Percentiles rank a stretch among this genome's conserved stretches.
These are phyloP conservation scores for Aphrocallistes beatrix DNA, from an alignment of 37 sponge, comb jelly and placozoan species.

Conservation along the genomic window DNA sequence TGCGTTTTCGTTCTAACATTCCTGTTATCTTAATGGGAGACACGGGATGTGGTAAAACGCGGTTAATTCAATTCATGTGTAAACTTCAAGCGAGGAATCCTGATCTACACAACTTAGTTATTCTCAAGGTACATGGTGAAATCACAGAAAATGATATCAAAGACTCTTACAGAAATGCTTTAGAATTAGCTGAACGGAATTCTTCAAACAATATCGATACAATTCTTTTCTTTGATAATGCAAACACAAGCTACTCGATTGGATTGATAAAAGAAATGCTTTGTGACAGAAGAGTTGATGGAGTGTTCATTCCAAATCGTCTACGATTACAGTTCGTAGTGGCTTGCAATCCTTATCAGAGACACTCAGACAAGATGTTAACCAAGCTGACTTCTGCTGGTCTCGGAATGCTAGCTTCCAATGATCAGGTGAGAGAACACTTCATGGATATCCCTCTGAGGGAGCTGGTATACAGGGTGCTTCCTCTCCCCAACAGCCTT, in stretches of 20 bases:
- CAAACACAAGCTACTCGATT: slow-evolving; percentile 85
- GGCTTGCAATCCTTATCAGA: slow-evolving; percentile 89
- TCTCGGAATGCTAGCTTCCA: slow-evolving; percentile 26
- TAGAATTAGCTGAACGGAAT: slow-evolving; percentile 38
- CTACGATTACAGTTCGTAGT: slow-evolving; percentile 72
- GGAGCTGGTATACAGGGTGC: slow-evolving; percentile 25
- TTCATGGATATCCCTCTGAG: slow-evolving; percentile 23
- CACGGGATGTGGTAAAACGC: slow-evolving; percentile 95
- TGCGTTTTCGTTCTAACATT: slow-evolving; percentile 59
- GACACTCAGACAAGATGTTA: slow-evolving; percentile 73
- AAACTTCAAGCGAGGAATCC: slow-evolving; percentile 30
- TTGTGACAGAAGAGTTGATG: slow-evolving; percentile 80
- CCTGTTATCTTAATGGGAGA: slow-evolving; percentile 97
- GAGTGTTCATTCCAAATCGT: slow-evolving; percentile 42
- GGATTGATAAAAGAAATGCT: slow-evolving; percentile 94
- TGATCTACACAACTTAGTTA: background rate
- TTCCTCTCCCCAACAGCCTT: slow-evolving; percentile 24
- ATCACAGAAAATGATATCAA: slow-evolving; percentile 45
- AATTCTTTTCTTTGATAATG: slow-evolving; percentile 96
- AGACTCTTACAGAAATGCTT: slow-evolving; percentile 28
- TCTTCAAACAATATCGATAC: slow-evolving; percentile 34
- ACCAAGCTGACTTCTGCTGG: slow-evolving; percentile 67
- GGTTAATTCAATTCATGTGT: slow-evolving; percentile 82
- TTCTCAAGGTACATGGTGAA: slow-evolving; percentile 68
- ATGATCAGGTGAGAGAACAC: background rate